Evolutionary conservation across 1,140 invertebrate species (phyloP), one percentile per base, ranked within the genome.

Genomic region (Ips nitidus): DNA sequence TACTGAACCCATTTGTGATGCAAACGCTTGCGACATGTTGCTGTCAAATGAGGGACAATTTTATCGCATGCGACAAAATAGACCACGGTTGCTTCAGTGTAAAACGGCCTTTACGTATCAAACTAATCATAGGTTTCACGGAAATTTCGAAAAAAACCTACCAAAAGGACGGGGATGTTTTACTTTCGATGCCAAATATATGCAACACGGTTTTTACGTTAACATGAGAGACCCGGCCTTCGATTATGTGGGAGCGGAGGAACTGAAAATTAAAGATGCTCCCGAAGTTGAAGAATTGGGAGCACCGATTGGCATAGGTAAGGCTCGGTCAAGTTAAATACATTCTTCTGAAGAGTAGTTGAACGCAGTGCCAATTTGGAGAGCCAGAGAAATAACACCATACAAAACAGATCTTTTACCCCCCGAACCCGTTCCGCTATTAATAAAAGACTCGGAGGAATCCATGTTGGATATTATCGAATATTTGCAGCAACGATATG

Each of bases 131-230:
- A 22, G 87, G 37, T 88, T 83, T 72, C 87, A 91, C 69, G 90
- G 90, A 1, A 83, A 76, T 7, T 92, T 89, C 87, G 80, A 85
- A 38, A 78, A 80, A 41, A 86, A 88, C 47, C 80, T 87, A 72
- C 88, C 88, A 0, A 85, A 83, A 72, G 89, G 89, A 1, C 84
- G 85, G 0, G 88, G 88, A 0, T 88, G 87, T 52, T 91, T 89
- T 66, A 85, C 86, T 1, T 91, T 90, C 69, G 86, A 89, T 67
- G 84, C 83, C 50, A 74, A 78, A 60, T 88, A 86, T 60, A 88
- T 91, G 84, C 84, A 88, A 63, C 86, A 89, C 70, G 90, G 90
- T 2, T 87, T 85, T 73, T 87, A 88, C 70, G 72, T 85, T 56
- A 83, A 85, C 4, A 80, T 84, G 63, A 80, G 81, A 71, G 83